These are phyloP conservation scores for Addax nasomaculatus DNA, from an alignment of 2,113 vertebrate species.

Conservation along the genomic window DNA sequence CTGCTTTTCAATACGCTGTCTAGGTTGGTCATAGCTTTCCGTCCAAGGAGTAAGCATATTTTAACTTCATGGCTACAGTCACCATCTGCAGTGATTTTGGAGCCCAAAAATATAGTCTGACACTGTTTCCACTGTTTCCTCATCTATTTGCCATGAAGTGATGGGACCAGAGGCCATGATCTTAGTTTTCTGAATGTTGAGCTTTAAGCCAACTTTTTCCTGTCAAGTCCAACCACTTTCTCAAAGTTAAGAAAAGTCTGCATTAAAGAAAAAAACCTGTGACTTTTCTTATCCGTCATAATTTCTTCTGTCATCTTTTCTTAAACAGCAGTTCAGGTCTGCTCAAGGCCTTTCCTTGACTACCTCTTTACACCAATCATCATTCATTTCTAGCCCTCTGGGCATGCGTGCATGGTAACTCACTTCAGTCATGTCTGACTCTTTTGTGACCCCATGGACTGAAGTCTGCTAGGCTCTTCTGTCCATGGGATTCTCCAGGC, in stretches of 20 bases:
- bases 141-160: not conserved
- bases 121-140: not conserved
- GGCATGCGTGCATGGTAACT: not conserved
- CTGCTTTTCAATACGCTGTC: not conserved
- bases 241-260: not conserved
- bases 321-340: not conserved
- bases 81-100: not conserved
- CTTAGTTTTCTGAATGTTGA: not conserved
- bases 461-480: not conserved
- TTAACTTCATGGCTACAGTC: not conserved
- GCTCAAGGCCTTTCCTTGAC: not conserved
- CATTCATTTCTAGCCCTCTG: not conserved
- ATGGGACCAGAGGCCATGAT: not conserved
- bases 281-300: not conserved
- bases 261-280: not conserved
- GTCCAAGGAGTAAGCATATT: not conserved
- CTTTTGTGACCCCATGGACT: not conserved
- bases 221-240: not conserved
- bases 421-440: not conserved
- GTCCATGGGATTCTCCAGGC: not conserved
- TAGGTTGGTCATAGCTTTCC: not conserved
- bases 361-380: not conserved
- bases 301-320: not conserved
- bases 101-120: not conserved
- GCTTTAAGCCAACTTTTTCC: not conserved